phyloP scores from a whole-genome alignment of 2,888 invertebrate genomes.

The Amphiduros pacificus region DNA sequence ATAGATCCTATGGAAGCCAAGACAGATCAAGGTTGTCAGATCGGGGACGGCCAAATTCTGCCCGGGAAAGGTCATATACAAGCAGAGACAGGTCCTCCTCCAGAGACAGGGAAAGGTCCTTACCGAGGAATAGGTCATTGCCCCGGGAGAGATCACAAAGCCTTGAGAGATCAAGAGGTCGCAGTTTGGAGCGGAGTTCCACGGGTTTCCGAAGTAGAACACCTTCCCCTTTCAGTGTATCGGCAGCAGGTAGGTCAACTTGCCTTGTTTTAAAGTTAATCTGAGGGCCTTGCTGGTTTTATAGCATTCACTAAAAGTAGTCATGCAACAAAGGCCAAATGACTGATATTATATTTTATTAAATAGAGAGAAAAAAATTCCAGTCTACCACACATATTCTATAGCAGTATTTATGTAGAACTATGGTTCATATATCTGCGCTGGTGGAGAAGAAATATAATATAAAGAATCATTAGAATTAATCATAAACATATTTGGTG shows the following conservation, averaged over 20 bases:
- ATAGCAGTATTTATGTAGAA: too few relatives aligned
- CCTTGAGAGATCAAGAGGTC: constrained; percentile 1
- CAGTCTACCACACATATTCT: too few relatives aligned
- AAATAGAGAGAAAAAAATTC: too few relatives aligned
- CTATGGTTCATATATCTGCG: too few relatives aligned
- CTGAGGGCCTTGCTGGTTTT: too few relatives aligned
- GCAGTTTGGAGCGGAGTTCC: constrained; percentile 3
- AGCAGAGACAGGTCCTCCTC: constrained; percentile 36
- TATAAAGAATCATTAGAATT: neutral
- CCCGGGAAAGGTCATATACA: constrained; percentile 26
- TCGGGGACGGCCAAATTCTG: constrained; percentile 31
- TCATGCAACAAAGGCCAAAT: too few relatives aligned
- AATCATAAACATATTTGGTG: neutral
- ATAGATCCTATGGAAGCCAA: too few relatives aligned
- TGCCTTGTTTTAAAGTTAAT: too few relatives aligned
- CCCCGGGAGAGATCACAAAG: neutral
- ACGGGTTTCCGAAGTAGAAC: constrained; percentile 4
- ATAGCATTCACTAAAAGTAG: too few relatives aligned
- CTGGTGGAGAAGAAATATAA: neutral
- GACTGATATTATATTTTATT: too few relatives aligned
- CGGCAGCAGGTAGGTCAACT: constrained; percentile 14
- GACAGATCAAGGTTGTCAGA: too few relatives aligned
- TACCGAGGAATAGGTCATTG: neutral
- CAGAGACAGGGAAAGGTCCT: constrained; percentile 27
- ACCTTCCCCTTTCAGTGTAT: constrained; percentile 5